Conservation (phyloP, 2,113 vertebrate genomes). For the Takifugu bimaculatus region DNA sequence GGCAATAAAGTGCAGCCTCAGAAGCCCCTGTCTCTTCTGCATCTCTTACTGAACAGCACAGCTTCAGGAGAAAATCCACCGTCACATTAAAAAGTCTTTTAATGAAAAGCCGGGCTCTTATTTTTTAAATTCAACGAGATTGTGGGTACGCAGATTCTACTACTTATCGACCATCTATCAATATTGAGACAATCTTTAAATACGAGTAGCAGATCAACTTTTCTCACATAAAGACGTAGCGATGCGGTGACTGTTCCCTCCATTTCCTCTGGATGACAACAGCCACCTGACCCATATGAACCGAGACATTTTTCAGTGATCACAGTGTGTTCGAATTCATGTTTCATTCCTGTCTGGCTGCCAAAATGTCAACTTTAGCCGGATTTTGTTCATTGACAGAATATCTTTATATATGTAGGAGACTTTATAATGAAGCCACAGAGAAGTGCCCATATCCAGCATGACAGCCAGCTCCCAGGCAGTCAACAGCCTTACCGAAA, state of each 20-base stretch:
- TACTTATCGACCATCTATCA: conserved; percentile 55
- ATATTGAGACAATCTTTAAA: conserved; percentile 35
- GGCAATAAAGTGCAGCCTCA: conserved; percentile 68
- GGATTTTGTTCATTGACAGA: conserved; percentile 53
- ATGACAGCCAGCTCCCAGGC: conserved; percentile 46
- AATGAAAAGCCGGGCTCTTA: conserved; percentile 61
- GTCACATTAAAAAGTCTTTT: conserved; percentile 55
- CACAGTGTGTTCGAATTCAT: conserved; percentile 32
- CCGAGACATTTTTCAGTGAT: too few species aligned
- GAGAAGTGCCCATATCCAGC: conserved; percentile 34
- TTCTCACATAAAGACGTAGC: neutral
- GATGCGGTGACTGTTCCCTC: too few species aligned
- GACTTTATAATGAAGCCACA: conserved; percentile 46
- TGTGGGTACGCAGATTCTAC: conserved; percentile 72
- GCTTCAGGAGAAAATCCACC: conserved; percentile 65
- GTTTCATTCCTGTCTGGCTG: conserved; percentile 25
- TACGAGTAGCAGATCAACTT: conserved; percentile 11
- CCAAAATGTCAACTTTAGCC: conserved; percentile 38
- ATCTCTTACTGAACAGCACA: conserved; percentile 42
- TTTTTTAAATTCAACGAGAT: conserved; percentile 44
- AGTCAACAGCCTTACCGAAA: conserved; percentile 52
- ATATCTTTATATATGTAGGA: conserved; percentile 33
- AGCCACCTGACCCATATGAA: neutral
- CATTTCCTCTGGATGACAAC: neutral
- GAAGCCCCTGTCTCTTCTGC: conserved; percentile 64